These are phyloP conservation scores for Recurvirostra avosetta DNA, from an alignment of 2,113 vertebrate genomes.

Conservation along the genomic window DNA sequence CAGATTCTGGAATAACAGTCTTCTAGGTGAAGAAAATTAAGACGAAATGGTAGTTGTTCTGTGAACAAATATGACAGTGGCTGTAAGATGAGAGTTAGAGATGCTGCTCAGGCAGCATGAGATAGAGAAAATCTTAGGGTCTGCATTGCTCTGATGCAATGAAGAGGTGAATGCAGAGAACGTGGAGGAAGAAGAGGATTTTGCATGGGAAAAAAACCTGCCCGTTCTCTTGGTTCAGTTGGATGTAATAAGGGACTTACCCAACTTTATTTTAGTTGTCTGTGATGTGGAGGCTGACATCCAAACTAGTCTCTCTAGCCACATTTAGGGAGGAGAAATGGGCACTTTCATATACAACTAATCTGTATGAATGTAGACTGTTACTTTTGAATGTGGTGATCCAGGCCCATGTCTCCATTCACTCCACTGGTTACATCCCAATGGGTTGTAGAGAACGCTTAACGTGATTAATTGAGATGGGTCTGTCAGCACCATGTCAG, in stretches of 20 bases:
- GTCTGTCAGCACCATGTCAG: background rate
- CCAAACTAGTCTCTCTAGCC: background rate
- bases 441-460: background rate
- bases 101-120: background rate
- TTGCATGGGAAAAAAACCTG: background rate
- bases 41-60: background rate
- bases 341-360: background rate
- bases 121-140: background rate
- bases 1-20: background rate
- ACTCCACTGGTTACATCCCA: background rate
- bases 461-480: background rate
- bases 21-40: background rate
- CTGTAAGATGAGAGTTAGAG: no score
- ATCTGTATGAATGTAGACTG: background rate
- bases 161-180: background rate
- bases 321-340: background rate
- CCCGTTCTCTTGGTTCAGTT: background rate
- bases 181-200: background rate
- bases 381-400: background rate
- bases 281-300: background rate
- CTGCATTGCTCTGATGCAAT: background rate
- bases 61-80: background rate
- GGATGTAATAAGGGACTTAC: background rate
- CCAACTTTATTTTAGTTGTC: background rate
- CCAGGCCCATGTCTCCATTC: background rate